Percentiles rank a stretch among this genome's conserved stretches.
These are phyloP conservation scores for Fragum fragum DNA, from an alignment of 2,888 invertebrate species.

Conservation along the genomic window DNA sequence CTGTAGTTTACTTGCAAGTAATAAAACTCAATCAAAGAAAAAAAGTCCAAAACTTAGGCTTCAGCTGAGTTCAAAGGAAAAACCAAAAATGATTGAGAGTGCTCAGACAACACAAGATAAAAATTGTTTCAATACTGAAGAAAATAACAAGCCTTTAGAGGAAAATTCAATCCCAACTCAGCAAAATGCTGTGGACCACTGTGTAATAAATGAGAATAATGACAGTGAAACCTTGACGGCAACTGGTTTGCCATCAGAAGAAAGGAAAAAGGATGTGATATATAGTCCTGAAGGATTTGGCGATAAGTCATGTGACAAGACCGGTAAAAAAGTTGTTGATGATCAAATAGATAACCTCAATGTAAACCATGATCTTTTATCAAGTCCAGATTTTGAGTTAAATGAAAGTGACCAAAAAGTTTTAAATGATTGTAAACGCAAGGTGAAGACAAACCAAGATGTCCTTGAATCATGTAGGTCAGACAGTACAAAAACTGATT, in stretches of 20 bases:
- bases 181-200: too few species aligned
- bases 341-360: not conserved
- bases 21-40: not conserved
- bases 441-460: not conserved
- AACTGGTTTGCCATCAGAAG: not conserved
- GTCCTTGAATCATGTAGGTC: not conserved
- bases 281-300: too few species aligned
- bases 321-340: too few species aligned
- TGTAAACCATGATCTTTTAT: not conserved
- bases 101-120: not conserved
- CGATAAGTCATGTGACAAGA: too few species aligned
- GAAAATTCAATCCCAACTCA: too few species aligned
- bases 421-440: not conserved
- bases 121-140: too few species aligned
- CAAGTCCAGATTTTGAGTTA: not conserved
- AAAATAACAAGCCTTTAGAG: too few species aligned
- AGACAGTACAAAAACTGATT: not conserved
- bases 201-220: not conserved
- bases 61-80: slow-evolving; percentile 13
- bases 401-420: not conserved
- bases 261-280: not conserved
- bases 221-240: not conserved
- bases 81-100: slow-evolving; percentile 8
- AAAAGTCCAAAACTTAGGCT: slow-evolving; percentile 8
- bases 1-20: slow-evolving; percentile 6